Base-by-base conservation (phyloP, 2,113 vertebrate genomes). In the Bos indicus region DNA sequence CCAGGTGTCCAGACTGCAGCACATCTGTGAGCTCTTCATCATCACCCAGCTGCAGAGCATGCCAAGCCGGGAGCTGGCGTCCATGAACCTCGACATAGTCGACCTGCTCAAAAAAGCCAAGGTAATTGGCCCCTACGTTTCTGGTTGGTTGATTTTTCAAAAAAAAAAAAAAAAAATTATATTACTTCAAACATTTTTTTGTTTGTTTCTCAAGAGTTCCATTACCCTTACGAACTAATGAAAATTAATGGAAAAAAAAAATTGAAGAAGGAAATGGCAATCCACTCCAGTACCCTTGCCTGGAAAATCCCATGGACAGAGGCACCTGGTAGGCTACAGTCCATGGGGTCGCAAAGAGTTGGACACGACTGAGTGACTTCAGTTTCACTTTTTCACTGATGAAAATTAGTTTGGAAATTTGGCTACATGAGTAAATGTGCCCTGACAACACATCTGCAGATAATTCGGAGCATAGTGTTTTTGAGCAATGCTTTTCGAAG, bases 11-110 rank as follows among this genome's bases (percentile, higher is more conserved):
- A 99, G 99, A 25, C 99, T 99, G 40, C 99, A 99, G 99, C 99
- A 99, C 62, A 99, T 99, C 90, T 99, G 99, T 71, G 99, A 99
- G 97, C 99, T 99, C 17, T 99, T 99, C 60, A 99, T 99, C 95
- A 99, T 99, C 67, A 99, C 99, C 0, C 99, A 99, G 97, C 99
- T 99, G 0, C 99, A 99, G 99, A 99, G 99, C 98, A 99, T 99
- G 99, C 99, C 99, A 3, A 99, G 99, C 92, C 98, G 99, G 95
- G 99, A 99, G 81, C 99, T 99, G 98, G 99, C 99, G 0, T 99
- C 99, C 16, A 99, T 99, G 0, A 99, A 99, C 15, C 99, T 99
- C 85, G 99, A 99, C 17, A 99, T 99, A 7, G 99, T 99, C 0
- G 99, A 99, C 78, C 98, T 99, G 71, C 99, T 99, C 94, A 99